Evolutionary conservation across 1,140 invertebrate genomes (phyloP).

Genomic region (Calephelis nemesis): DNA sequence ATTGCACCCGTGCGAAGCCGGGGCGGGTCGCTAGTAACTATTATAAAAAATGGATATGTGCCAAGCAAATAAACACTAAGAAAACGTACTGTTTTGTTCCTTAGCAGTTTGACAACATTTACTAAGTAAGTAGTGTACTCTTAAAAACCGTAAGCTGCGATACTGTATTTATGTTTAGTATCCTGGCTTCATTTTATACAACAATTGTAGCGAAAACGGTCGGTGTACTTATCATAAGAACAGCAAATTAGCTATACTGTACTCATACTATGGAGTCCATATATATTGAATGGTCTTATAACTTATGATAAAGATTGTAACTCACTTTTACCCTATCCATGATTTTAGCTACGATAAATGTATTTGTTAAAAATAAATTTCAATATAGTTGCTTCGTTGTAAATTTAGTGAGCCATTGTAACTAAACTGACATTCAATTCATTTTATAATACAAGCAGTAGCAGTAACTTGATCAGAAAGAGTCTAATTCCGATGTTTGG

Average conservation of each 20-base stretch:
- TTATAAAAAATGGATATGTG: no score
- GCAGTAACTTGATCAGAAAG: constrained; percentile 19
- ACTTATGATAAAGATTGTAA: constrained; percentile 9
- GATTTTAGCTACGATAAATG: neutral
- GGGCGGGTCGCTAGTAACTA: no score
- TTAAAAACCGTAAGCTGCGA: no score
- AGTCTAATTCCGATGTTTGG: constrained; percentile 15
- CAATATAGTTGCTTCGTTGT: neutral
- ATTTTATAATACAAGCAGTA: constrained; percentile 14
- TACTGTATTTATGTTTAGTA: no score
- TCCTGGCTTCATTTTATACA: no score
- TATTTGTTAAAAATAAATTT: neutral
- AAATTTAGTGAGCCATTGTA: neutral
- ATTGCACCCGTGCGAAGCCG: no score
- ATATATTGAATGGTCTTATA: neutral
- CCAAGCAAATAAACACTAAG: no score
- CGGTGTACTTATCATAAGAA: no score
- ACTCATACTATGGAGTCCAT: constrained; percentile 1
- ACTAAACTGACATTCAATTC: constrained; percentile 14
- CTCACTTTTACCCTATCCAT: constrained; percentile 1
- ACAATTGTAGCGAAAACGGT: no score
- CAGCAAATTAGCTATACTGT: neutral
- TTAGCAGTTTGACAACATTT: no score
- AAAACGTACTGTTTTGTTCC: no score
- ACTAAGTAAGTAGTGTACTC: no score